Conservation (phyloP, 1,140 invertebrate species). For the Listronotus bonariensis region DNA sequence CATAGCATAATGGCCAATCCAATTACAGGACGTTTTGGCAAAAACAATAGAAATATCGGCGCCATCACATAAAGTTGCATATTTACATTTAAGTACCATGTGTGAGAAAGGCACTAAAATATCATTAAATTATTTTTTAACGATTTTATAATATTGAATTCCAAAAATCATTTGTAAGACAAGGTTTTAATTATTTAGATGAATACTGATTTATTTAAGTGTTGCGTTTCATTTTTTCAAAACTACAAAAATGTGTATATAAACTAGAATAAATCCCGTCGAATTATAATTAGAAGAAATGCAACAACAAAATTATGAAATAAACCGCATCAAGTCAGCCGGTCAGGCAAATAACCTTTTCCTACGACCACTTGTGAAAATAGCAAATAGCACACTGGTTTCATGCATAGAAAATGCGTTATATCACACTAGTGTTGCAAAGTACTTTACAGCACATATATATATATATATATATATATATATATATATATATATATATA, state of each 20-base stretch:
- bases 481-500: too few species aligned
- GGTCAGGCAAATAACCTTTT: too few species aligned
- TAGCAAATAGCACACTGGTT: too few species aligned
- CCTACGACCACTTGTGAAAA: too few species aligned
- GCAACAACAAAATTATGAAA: too few species aligned
- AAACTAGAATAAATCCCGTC: background rate
- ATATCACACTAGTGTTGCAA: too few species aligned
- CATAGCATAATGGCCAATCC: background rate
- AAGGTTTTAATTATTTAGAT: background rate
- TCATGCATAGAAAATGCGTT: too few species aligned
- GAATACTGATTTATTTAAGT: too few species aligned
- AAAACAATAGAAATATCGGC: conserved; percentile 5
- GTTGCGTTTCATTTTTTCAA: background rate
- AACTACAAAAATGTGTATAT: background rate
- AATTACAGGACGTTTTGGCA: conserved; percentile 3
- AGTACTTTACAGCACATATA: too few species aligned
- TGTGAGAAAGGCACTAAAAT: conserved; percentile 28
- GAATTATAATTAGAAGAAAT: too few species aligned
- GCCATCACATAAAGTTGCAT: conserved; percentile 17
- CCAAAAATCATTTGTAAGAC: background rate
- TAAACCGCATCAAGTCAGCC: too few species aligned
- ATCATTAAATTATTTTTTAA: background rate
- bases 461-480: too few species aligned
- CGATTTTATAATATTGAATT: background rate
- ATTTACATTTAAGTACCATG: conserved; percentile 24